These are phyloP conservation scores for Chymomyza costata DNA, from an alignment of 1,140 invertebrate genomes.

Conservation along the genomic window DNA sequence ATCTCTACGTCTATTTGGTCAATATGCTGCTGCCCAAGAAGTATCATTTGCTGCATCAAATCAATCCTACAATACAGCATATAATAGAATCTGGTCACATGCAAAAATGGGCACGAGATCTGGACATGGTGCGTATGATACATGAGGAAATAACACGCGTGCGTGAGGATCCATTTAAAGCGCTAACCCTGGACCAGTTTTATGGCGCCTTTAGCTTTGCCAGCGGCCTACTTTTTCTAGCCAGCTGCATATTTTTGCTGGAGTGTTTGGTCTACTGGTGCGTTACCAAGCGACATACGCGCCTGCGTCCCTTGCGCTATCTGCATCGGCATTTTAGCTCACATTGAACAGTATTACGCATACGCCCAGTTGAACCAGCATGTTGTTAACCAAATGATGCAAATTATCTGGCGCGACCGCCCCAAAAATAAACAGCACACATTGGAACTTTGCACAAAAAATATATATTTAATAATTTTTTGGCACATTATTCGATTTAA, in stretches of 20 bases:
- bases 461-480: slow-evolving; percentile 49
- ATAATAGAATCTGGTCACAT: slow-evolving; percentile 69
- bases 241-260: slow-evolving; percentile 35
- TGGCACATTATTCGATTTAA: slow-evolving; percentile 73
- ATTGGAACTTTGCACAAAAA: slow-evolving; percentile 1
- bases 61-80: slow-evolving; percentile 63
- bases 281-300: slow-evolving; percentile 27
- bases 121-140: slow-evolving; percentile 61
- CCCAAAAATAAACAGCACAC: slow-evolving; percentile 15
- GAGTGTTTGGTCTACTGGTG: slow-evolving; percentile 34
- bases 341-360: slow-evolving; percentile 1
- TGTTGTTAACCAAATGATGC: slow-evolving; percentile 6
- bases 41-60: slow-evolving; percentile 60
- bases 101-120: slow-evolving; percentile 67
- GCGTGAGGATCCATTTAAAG: slow-evolving; percentile 50
- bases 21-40: slow-evolving; percentile 67
- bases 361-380: neutral
- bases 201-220: slow-evolving; percentile 47
- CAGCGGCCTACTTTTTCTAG: slow-evolving; percentile 30
- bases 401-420: slow-evolving; percentile 16
- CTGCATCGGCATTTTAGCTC: slow-evolving; percentile 30
- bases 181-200: slow-evolving; percentile 48
- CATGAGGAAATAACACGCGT: slow-evolving; percentile 47
- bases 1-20: slow-evolving; percentile 62
- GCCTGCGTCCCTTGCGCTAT: slow-evolving; percentile 26